These are phyloP conservation scores for Heliconius erato DNA, from an alignment of 2,888 invertebrate species.

Conservation along the genomic window DNA sequence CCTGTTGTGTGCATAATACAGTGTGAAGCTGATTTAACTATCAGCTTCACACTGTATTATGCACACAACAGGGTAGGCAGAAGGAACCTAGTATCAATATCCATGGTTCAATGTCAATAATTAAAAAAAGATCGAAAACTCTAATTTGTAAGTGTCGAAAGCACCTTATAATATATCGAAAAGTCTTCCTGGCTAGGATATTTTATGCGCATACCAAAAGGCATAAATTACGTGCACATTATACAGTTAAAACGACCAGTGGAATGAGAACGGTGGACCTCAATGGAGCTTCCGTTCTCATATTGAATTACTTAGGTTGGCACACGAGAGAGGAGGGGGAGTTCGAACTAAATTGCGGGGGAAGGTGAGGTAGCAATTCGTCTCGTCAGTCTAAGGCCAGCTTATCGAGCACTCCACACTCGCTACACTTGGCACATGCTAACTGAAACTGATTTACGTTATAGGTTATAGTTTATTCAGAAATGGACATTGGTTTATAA, in stretches of 20 bases:
- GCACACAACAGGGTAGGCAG: no score
- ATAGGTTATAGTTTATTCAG: slow-evolving; percentile 71
- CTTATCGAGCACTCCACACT: slow-evolving; percentile 77
- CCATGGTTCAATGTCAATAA: background rate
- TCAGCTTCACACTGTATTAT: no score
- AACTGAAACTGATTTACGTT: slow-evolving; percentile 81
- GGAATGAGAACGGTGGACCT: slow-evolving; percentile 45
- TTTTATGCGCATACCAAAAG: slow-evolving; percentile 44
- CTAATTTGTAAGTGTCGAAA: slow-evolving; percentile 22
- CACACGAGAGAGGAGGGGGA: slow-evolving; percentile 40
- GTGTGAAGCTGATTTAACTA: no score
- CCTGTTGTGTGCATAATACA: no score
- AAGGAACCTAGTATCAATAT: background rate
- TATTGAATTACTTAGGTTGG: slow-evolving; percentile 51
- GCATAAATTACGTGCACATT: slow-evolving; percentile 46
- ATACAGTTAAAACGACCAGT: slow-evolving; percentile 47
- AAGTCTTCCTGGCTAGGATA: slow-evolving; percentile 34
- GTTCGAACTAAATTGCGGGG: slow-evolving; percentile 61
- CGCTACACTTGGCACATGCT: slow-evolving; percentile 64
- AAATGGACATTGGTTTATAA: slow-evolving; percentile 57
- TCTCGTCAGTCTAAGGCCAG: slow-evolving; percentile 71
- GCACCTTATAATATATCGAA: slow-evolving; percentile 33
- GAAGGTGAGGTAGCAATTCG: slow-evolving; percentile 64
- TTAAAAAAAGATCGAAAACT: background rate
- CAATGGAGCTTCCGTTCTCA: slow-evolving; percentile 45